Evolutionary conservation across 2,113 vertebrate genomes (phyloP), one percentile per base, ranked within the genome.

Genomic region (Chionis minor): DNA sequence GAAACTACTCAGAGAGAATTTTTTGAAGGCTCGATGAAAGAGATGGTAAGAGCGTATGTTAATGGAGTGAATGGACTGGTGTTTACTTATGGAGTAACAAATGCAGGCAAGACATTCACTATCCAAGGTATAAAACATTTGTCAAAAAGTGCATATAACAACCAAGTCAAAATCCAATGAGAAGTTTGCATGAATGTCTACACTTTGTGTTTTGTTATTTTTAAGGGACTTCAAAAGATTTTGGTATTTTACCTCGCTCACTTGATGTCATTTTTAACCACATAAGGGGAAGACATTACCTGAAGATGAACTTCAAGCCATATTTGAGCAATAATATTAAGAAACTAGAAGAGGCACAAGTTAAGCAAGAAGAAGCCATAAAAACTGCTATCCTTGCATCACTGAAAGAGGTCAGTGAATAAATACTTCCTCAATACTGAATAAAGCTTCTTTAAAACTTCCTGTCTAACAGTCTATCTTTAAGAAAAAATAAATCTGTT

Each of bases 1-100:
- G 98, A 98, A 61, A 98, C 97, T 8, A 98, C 97, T 17, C 99
- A 99, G 90, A 97, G 95, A 3, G 97, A 98, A 45, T 98, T 99
- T 69, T 99, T 99, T 94, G 98, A 98, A 71, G 96, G 97, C 47
- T 98, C 99, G 2, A 97, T 99, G 90, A 98, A 96, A 90, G 98
- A 98, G 12, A 96, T 99, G 19, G 95, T 98, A 88, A 96, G 86
- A 45, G 97, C 98, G 1, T 99, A 98, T 81, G 52, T 99, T 72
- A 94, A 97, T 32, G 99, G 99, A 73, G 97, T 98, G 85, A 99
- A 99, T 65, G 97, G 98, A 3, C 88, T 99, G 42, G 98, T 99
- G 32, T 99, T 99, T 97, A 99, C 98, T 52, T 99, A 99, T 1
- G 99, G 99, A 8, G 98, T 99, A 33, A 99, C 99, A 42, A 99